Evolutionary conservation across 2,113 vertebrate species (phyloP), one percentile per base, ranked within the genome.

Genomic region (Candoia aspera): DNA sequence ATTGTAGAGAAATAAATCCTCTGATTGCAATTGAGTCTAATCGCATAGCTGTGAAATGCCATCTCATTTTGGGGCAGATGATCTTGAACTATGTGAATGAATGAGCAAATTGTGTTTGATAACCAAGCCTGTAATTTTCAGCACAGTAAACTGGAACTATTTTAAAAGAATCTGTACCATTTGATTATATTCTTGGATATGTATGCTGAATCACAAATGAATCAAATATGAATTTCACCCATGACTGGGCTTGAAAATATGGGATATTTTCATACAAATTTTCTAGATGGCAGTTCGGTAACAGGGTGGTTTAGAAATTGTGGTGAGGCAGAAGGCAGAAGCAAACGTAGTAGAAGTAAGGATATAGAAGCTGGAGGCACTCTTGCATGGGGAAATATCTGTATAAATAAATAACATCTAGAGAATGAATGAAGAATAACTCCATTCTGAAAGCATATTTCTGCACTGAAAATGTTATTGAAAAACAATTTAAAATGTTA

Each of bases 61-160:
- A 26, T 23, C 57, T 85, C 15, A 15, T 29, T 91, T 91, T 86
- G 84, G 83, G 29, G 58, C 84, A 91, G 58, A 60, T 91, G 42
- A n/a, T 29, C 42, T 54, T 85, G 83, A 86, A 62, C 29, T 86
- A 19, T 64, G 17, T 33, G 29, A 86, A 60, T 54, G 46, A 86
- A 29, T 86, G 84, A 91, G 55, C 37, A 84, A 84, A 64, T 49
- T 86, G 19, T 86, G 53, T 86, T 46, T 62, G 29, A 64, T 86
- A 88, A 53, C 46, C 23, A 46, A 49, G 26, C 37, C 59, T 59
- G 15, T 46, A 85, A 90, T 85, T 60, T 90, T n/a, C 12, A 54
- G 12, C 19, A 29, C 24, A 60, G 23, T 84, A 29, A 90, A 17
- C 84, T 60, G 21, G n/a, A 84, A 24, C n/a, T 57, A 29, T 59